These are phyloP conservation scores for Peribatodes rhomboidaria DNA, from an alignment of 2,888 invertebrate species.

Conservation along the genomic window DNA sequence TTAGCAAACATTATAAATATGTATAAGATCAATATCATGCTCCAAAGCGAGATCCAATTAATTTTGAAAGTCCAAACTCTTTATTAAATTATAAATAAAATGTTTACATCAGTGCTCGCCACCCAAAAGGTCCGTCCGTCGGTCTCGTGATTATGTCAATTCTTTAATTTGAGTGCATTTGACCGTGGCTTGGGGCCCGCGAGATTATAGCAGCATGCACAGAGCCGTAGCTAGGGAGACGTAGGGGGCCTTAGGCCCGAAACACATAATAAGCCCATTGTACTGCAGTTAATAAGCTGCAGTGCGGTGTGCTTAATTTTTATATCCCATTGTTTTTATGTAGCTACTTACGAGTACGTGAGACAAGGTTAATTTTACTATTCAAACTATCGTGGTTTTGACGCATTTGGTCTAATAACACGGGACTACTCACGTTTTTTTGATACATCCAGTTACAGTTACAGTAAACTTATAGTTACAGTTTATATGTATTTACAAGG, in stretches of 20 bases:
- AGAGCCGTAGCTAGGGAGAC: slow-evolving; percentile 8
- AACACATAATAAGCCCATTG: no score
- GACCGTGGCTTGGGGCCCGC: slow-evolving; percentile 72
- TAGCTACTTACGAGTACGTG: no score
- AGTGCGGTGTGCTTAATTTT: no score
- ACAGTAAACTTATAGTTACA: no score
- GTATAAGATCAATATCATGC: slow-evolving; percentile 79
- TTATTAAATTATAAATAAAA: slow-evolving; percentile 85
- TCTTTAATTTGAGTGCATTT: slow-evolving; percentile 86
- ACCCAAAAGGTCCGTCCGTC: slow-evolving; percentile 36
- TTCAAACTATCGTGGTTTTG: no score
- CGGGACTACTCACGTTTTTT: no score
- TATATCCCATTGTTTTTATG: neutral
- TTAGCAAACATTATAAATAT: slow-evolving; percentile 83
- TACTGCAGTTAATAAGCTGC: no score
- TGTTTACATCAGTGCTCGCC: slow-evolving; percentile 62
- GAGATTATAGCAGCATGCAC: slow-evolving; percentile 69
- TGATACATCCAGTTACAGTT: no score
- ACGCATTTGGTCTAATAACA: no score
- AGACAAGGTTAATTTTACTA: no score
- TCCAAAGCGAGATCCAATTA: slow-evolving; percentile 71
- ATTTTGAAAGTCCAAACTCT: slow-evolving; percentile 79
- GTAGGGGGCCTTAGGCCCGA: no score
- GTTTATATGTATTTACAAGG: no score
- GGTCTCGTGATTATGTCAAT: slow-evolving; percentile 82